Evolutionary conservation across 1,140 invertebrate genomes (phyloP).

Genomic region (Gerris buenoi): DNA sequence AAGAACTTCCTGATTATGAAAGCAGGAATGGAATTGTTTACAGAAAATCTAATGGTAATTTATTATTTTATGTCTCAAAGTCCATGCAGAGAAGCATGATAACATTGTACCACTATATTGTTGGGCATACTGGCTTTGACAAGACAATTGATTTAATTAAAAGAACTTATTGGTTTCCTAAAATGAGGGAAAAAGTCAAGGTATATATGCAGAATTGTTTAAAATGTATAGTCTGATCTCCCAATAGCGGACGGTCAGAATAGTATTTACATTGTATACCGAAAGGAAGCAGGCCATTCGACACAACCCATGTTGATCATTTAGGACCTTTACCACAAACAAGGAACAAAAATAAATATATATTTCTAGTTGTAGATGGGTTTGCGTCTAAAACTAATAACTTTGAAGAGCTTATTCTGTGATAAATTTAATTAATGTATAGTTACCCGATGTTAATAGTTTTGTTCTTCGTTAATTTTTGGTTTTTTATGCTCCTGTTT

Average conservation of each 20-base stretch:
- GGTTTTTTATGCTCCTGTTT: too few relatives aligned
- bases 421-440: too few relatives aligned
- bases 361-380: constrained; percentile 14
- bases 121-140: constrained; percentile 22
- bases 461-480: too few relatives aligned
- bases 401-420: too few relatives aligned
- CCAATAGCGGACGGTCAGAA: constrained; percentile 9
- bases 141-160: constrained; percentile 18
- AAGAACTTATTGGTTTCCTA: constrained; percentile 18
- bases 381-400: too few relatives aligned
- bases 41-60: background rate
- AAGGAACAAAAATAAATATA: constrained; percentile 11
- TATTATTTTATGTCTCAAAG: constrained; percentile 16
- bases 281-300: background rate
- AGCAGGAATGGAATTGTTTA: background rate
- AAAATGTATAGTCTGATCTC: constrained; percentile 21
- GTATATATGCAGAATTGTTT: constrained; percentile 18
- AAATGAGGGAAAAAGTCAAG: constrained; percentile 15
- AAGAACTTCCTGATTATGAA: background rate
- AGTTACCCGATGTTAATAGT: too few relatives aligned
- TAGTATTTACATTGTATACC: background rate
- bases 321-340: constrained; percentile 4
- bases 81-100: constrained; percentile 16
- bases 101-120: constrained; percentile 17
- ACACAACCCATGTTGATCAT: background rate